Evolutionary conservation across 2,888 invertebrate species (phyloP).

Genomic region (Trissonchulus latispiculum): DNA sequence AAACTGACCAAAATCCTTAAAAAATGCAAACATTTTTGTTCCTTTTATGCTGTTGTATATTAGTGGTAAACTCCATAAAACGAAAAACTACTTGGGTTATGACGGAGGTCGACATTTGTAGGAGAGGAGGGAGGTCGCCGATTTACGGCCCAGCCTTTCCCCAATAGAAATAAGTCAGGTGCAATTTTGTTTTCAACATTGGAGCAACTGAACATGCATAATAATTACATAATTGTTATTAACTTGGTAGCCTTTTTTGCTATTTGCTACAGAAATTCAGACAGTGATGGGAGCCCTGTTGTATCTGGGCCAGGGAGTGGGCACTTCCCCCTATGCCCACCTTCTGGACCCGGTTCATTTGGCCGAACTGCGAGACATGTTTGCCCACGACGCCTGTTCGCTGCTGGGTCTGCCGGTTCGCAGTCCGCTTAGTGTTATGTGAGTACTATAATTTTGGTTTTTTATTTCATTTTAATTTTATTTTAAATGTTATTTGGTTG

Average conservation of each 20-base stretch:
- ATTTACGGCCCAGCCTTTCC: background rate
- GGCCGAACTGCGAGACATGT: conserved; percentile 76
- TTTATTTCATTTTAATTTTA: no score
- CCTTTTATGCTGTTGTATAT: no score
- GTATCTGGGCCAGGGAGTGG: conserved; percentile 65
- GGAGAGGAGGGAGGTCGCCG: no score
- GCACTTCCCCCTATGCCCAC: conserved; percentile 65
- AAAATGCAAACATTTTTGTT: no score
- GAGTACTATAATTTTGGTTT: no score
- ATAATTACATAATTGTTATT: background rate
- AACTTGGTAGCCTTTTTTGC: conserved; percentile 12
- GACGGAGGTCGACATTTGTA: no score
- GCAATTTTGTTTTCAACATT: background rate
- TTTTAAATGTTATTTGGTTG: no score
- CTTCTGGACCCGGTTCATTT: conserved; percentile 65
- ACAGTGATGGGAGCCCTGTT: conserved; percentile 73
- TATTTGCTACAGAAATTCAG: conserved; percentile 64
- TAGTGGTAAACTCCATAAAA: no score
- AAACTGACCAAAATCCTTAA: no score
- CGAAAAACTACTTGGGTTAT: no score
- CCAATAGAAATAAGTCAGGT: background rate
- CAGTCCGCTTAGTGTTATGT: conserved; percentile 78
- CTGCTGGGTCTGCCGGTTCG: conserved; percentile 77
- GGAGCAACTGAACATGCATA: background rate
- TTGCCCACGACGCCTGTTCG: conserved; percentile 81